Base-by-base conservation (phyloP, 2,888 invertebrate genomes). In the Phorcus lineatus region DNA sequence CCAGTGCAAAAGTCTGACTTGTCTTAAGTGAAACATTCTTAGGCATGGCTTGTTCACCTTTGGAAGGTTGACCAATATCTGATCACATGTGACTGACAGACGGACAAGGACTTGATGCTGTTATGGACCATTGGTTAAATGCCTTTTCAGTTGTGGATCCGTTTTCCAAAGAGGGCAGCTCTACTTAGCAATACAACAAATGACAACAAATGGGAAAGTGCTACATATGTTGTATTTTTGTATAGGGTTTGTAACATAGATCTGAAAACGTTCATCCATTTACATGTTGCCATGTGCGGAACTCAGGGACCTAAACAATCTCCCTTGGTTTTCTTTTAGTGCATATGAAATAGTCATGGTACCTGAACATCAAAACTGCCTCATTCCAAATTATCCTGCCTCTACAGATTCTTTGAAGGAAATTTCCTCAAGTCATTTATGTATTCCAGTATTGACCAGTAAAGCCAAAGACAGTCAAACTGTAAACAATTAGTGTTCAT, bases 211-310 rank as follows among this genome's bases (percentile, higher is more conserved):
- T 70, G 70, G 36, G 70, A 70, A 62, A 70, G 70, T 70, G 70
- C 70, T 70, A 70, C 70, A 70, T 70, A 40, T 70, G 36, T 70
- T 70, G 70, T 70, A 70, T 70, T 70, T 70, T 70, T 28, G 24
- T 31, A 40, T 70, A n/a, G 70, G 47, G 70, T 70, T 70, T 70
- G 36, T 47, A 70, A 70, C 70, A 16, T 16, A 40, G 70, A 70
- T 70, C 31, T 40, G 19, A n/a, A 55, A 16, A 70, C 70, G 40
- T 40, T 31, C 19, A 28, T 67, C 67, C 67, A 67, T 67, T 70
- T 70, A 19, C 28, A 36, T 19, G 36, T 70, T 36, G 31, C 36
- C 36, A 57, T 22, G 22, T 57, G 57, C 19, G n/a, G 36, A 31
- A 36, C 70, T 70, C 70, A 70, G 70, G 70, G 70, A 70, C 40